Evolutionary conservation across 2,888 invertebrate genomes (phyloP), one percentile per base, ranked within the genome.

Genomic region (Timema podura): DNA sequence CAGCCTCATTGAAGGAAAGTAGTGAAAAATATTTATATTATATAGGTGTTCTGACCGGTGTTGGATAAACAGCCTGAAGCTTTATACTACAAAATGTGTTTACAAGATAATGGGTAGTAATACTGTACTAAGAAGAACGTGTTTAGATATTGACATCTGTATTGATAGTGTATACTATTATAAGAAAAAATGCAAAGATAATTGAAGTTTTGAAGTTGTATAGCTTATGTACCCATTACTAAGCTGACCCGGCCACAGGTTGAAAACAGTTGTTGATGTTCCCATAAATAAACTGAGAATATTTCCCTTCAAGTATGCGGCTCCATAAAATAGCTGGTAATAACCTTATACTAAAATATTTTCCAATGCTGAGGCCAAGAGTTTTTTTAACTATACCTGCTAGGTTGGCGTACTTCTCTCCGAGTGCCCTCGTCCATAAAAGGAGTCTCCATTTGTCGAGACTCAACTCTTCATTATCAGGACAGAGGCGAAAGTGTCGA

Each of bases 371-470:
- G 30, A 30, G 30, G 30, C 3, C 30, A 30, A 30, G 30, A 30
- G 30, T 30, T 30, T 30, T 30, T 30, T 30, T 30, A 30, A 30
- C 30, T 30, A 30, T 45, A 61, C 61, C 49, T 76, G 90, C 88
- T 75, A 91, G 83, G 80, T 89, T 87, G 77, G 87, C 88, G 79
- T 89, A 89, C 76, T 88, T 86, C 73, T 89, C 87, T 61, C 91
- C 91, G 70, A 95, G 82, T 59, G 91, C 90, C 80, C 91, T 88
- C 54, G 85, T 86, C 94, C 94, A 95, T 68, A 95, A 81, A 71
- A 88, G 85, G 68, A 86, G 86, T 70, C 93, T 86, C 93, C 93
- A 95, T 73, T 86, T 86, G 78, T 93, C 91, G 76, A 94, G 82
- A 73, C 86, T 85, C 78, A 88, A 88, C 70, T 87, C 84, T 71